A percentile compares a stretch with the other conserved stretches of the same genome.
Evolutionary conservation across 1,140 invertebrate genomes (phyloP).

Genomic region (Vanessa atalanta): DNA sequence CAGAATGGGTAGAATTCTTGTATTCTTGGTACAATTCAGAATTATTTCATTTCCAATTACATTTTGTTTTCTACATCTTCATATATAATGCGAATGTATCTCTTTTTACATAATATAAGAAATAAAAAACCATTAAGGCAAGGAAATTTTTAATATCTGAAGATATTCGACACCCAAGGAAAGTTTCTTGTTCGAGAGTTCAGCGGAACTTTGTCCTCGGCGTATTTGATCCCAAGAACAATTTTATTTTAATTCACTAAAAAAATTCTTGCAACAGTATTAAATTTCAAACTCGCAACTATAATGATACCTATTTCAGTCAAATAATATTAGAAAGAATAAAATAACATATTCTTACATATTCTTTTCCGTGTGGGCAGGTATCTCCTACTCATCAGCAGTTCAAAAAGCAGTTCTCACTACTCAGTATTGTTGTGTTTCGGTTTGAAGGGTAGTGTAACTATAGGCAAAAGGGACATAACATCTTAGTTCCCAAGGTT

Average conservation of each 20-base stretch:
- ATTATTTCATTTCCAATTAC: no score
- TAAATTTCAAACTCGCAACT: slow-evolving; percentile 3
- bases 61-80: not conserved
- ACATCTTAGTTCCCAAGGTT: no score
- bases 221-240: slow-evolving; percentile 10
- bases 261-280: not conserved
- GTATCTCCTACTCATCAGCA: no score
- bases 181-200: slow-evolving; percentile 13
- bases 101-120: not conserved
- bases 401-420: no score
- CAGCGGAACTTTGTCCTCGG: slow-evolving; percentile 12
- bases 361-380: no score
- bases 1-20: not conserved
- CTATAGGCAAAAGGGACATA: no score
- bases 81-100: not conserved
- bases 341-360: no score
- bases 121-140: slow-evolving; percentile 2
- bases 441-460: no score
- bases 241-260: slow-evolving; percentile 15
- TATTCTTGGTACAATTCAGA: no score
- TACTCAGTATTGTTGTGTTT: no score
- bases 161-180: slow-evolving; percentile 19
- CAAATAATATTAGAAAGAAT: not conserved
- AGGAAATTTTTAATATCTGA: slow-evolving; percentile 19
- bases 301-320: not conserved